Base-by-base conservation (phyloP, 2,797 vertebrate genomes). In the Diglossa cyanea region DNA sequence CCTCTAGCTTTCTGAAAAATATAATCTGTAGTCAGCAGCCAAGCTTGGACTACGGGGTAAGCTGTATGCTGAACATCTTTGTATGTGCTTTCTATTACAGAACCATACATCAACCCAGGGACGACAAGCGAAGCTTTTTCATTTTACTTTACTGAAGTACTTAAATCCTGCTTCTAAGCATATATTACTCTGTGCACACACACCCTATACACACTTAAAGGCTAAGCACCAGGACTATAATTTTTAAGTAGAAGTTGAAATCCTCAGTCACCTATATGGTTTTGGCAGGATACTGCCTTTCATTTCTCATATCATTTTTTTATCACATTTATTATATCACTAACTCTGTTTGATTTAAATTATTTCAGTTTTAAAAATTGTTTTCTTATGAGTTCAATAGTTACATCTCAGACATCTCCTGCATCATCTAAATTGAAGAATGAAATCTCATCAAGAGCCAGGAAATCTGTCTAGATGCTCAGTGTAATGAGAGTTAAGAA, bases 261-360 rank as follows among this genome's bases (percentile, higher is more conserved):
- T 74, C 39, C 65, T 92, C 57, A 67, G 74, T 68, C 63, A 60
- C 65, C 63, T 62, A 28, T 85, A 88, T 2, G 21, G 21, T 85
- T 88, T 94, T 93, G 94, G 93, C 90, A 96, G 67, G 37, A 30
- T 17, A 44, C 20, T 79, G 40, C 39, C 42, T 89, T 97, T 61
- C 53, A 48, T 91, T 95, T 94, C 87, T 93, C 47, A 42, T 68
- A 79, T 54, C 20, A 16, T 66, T 84, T 62, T 62, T 54, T 26
- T 21, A 62, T 70, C 35, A 62, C 45, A 58, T 89, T 94, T 88
- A 86, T 93, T 44, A 40, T 76, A 74, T 65, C 42, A 39, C 55
- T 93, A 90, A 70, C 60, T 86, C 61, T 33, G 40, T 70, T 94
- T 94, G 73, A 73, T 53, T 90, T 78, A 88, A 86, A 83, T 40